Percentiles rank a stretch among this genome's conserved stretches.
phyloP scores from a whole-genome alignment of 2,888 invertebrate genomes.

The Venusia cambrica region DNA sequence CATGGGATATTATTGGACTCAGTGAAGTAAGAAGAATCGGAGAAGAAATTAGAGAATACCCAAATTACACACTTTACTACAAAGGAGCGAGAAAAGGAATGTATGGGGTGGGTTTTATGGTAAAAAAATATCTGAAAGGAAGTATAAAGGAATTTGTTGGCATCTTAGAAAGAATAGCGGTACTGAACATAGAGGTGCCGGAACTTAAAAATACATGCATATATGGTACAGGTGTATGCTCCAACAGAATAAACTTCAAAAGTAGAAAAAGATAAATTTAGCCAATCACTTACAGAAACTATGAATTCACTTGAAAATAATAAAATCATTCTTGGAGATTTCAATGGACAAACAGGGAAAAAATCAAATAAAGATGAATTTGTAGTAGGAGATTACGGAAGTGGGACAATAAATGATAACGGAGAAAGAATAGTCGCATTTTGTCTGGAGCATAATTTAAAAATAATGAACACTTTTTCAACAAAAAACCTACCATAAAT shows the following conservation, averaged over 20 bases:
- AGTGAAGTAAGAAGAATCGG: conserved; percentile 29
- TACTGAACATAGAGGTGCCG: conserved; percentile 14
- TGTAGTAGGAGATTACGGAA: background rate
- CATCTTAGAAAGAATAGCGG: conserved; percentile 13
- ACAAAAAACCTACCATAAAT: background rate
- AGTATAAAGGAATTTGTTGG: conserved; percentile 4
- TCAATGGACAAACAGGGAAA: background rate
- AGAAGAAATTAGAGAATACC: conserved; percentile 13
- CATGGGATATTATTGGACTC: conserved; percentile 30
- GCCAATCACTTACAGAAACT: background rate
- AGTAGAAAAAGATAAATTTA: conserved; percentile 2
- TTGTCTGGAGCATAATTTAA: background rate
- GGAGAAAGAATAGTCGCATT: background rate
- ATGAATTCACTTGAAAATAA: background rate
- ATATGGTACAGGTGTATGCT: conserved; percentile 1
- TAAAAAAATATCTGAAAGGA: conserved; percentile 12
- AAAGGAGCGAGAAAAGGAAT: conserved; percentile 1
- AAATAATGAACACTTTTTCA: conserved; percentile 1
- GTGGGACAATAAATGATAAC: background rate
- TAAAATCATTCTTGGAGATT: too few relatives aligned
- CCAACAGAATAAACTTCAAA: conserved; percentile 3
- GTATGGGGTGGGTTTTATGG: conserved; percentile 10
- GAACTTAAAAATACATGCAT: too few relatives aligned
- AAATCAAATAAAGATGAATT: background rate
- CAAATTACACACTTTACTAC: conserved; percentile 2